phyloP scores from a whole-genome alignment of 2,113 vertebrate species.

The Dipodomys ordii region DNA sequence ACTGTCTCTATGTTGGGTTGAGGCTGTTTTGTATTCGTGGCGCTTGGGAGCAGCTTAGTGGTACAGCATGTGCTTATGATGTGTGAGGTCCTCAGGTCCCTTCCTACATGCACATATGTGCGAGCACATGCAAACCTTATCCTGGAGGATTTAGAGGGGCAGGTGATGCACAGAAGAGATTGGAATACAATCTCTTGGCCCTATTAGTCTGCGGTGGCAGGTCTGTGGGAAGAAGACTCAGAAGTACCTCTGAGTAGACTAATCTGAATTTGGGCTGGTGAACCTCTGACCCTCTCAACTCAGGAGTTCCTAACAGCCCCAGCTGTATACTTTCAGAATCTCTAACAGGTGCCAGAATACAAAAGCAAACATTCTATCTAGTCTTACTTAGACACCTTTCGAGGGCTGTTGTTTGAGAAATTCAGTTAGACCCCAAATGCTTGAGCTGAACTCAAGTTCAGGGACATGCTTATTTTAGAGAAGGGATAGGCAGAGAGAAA shows the following conservation, averaged over 20 bases:
- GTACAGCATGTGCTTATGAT: neutral
- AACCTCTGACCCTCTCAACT: neutral
- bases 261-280: neutral
- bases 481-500: neutral
- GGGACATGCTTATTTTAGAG: neutral
- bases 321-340: neutral
- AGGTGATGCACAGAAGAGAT: neutral
- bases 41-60: neutral
- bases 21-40: neutral
- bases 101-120: neutral
- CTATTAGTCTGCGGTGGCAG: neutral
- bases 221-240: neutral
- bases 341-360: neutral
- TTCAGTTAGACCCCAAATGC: neutral
- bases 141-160: neutral
- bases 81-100: too few species aligned
- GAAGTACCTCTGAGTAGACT: accelerated
- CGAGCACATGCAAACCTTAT: neutral
- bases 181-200: neutral
- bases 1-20: neutral
- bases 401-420: slow-evolving; percentile 12
- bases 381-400: neutral
- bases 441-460: neutral
- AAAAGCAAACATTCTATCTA: neutral
- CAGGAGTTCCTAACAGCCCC: neutral